A percentile compares a stretch with the other conserved stretches of the same genome.
phyloP scores from a whole-genome alignment of 2,113 vertebrate genomes.

The Amblyornis subalaris region DNA sequence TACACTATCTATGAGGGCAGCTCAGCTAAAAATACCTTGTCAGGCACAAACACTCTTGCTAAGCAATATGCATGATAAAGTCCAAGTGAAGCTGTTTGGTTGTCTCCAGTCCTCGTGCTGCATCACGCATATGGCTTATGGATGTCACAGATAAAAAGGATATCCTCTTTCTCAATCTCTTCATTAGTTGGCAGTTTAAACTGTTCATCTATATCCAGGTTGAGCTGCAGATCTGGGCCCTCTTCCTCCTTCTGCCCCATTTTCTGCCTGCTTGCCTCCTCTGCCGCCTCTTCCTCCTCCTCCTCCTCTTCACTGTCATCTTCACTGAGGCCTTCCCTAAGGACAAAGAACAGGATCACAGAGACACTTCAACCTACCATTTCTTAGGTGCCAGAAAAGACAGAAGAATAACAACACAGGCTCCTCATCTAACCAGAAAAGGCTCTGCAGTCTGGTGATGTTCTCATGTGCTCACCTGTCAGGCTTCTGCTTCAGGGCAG shows the following conservation, averaged over 20 bases:
- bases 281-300: not conserved
- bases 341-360: not conserved
- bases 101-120: not conserved
- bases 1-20: not conserved
- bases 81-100: not conserved
- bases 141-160: conserved; percentile 61
- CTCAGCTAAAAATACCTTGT: not conserved
- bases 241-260: conserved; percentile 51
- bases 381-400: not conserved
- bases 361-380: not conserved
- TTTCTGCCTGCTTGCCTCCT: not conserved
- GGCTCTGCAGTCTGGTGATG: fast-evolving
- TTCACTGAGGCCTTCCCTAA: conserved; percentile 63
- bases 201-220: conserved; percentile 78
- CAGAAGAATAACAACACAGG: not conserved
- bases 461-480: conserved; percentile 36
- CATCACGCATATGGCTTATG: fast-evolving
- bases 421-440: not conserved
- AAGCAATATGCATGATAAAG: not conserved
- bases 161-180: conserved; percentile 83
- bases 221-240: conserved; percentile 78
- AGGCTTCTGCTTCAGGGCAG: conserved; percentile 81
- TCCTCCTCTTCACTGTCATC: conserved; percentile 65
- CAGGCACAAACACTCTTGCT: not conserved
- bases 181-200: conserved; percentile 82